Base-by-base conservation (phyloP, 2,888 invertebrate genomes). In the Thereva unica region DNA sequence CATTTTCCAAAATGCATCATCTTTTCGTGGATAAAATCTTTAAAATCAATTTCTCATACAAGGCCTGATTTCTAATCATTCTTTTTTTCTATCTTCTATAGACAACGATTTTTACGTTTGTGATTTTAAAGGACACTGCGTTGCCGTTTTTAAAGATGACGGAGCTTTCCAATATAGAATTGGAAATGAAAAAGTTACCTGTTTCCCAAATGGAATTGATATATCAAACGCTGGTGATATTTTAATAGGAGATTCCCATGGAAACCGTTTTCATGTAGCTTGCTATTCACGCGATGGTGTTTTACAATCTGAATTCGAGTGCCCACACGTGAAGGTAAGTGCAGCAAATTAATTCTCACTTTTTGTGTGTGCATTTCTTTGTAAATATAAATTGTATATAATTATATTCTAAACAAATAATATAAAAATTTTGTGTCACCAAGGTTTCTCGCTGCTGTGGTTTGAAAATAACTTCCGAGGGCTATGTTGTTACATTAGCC, bases 401-500 rank as follows among this genome's bases (percentile, higher is more conserved):
- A 8, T 44, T 44, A 44, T 44, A 7, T 44, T 44, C 9, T n/a
- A 1, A 44, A 44, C 9, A 44, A 44, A 44, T n/a, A 9, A 45
- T 10, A 45, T 34, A 59, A 50, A 63, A 50, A 63, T 63, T 50
- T 54, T 23, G 7, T 35, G n/a, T n/a, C n/a, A n/a, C 37, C 42
- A 65, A 97, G 92, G 97, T 97, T 72, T 96, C 96, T 72, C 93
- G 97, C 77, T 97, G 97, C 85, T 97, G 97, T 81, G 97, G 97
- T 71, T 85, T 97, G 78, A 97, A 97, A 85, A 95, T 97, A 77
- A 97, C 97, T 67, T 93, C 94, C 23, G 96, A 97, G 82, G 97
- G 97, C 74, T 95, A 94, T 82, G 92, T 97, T 75, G 93, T 95
- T 74, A 95, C 97, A 72, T 84, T 97, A 84, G 97, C 97, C 80